Percentiles rank a stretch among this genome's conserved stretches.
Evolutionary conservation across 2,797 vertebrate species (phyloP).

Genomic region (Sebastes hubbsi): DNA sequence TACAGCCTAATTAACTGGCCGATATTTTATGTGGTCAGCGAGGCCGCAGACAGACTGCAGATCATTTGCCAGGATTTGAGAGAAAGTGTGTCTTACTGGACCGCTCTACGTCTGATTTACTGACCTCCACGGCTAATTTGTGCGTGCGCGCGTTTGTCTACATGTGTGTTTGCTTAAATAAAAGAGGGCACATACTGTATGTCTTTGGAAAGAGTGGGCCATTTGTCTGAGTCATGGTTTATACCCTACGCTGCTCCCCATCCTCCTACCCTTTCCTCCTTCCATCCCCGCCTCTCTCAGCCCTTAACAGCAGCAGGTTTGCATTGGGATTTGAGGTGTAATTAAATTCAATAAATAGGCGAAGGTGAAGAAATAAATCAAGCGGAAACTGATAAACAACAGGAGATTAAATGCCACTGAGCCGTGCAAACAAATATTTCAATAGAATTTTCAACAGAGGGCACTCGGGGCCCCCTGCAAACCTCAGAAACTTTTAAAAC

Average conservation of each 20-base stretch:
- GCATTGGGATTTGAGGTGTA: conserved; percentile 81
- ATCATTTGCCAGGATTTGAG: conserved; percentile 70
- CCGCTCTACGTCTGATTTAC: conserved; percentile 70
- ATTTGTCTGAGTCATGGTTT: conserved; percentile 74
- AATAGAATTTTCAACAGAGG: conserved; percentile 81
- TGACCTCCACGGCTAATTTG: conserved; percentile 46
- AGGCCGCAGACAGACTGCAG: conserved; percentile 71
- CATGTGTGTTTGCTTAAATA: conserved; percentile 31
- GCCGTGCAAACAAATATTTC: conserved; percentile 87
- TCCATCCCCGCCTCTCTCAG: conserved; percentile 45
- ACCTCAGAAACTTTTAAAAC: conserved; percentile 64
- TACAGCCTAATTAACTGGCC: conserved; percentile 78
- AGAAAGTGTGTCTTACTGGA: conserved; percentile 66
- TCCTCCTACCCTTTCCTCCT: conserved; percentile 49
- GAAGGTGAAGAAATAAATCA: conserved; percentile 88
- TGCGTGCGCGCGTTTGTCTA: conserved; percentile 24
- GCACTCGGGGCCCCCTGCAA: conserved; percentile 56
- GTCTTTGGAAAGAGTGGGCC: conserved; percentile 55
- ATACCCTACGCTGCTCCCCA: conserved; percentile 40
- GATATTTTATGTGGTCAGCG: conserved; percentile 77
- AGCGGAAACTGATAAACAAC: conserved; percentile 87
- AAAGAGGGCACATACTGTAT: conserved; percentile 52
- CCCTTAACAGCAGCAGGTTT: conserved; percentile 75
- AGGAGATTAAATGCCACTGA: conserved; percentile 88
- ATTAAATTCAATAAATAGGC: conserved; percentile 89